Evolutionary conservation across 2,888 invertebrate species (phyloP).

Genomic region (Branchellion lobata): DNA sequence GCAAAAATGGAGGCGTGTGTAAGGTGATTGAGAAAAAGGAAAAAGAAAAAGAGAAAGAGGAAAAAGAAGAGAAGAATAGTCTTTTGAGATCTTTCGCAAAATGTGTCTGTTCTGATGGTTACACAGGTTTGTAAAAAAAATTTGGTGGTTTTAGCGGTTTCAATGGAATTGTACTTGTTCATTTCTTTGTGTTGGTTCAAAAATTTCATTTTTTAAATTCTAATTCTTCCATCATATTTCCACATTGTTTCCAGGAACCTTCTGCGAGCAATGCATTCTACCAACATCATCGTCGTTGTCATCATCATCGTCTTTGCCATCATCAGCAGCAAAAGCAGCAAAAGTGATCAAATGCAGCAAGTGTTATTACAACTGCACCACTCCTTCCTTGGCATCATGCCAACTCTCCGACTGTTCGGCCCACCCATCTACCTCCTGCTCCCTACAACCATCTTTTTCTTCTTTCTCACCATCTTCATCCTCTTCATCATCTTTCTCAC

Average conservation of each 20-base stretch:
- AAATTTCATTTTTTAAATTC: background rate
- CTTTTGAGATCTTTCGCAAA: background rate
- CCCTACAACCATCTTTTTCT: background rate
- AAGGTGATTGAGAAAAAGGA: background rate
- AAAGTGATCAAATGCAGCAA: background rate
- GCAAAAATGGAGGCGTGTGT: slow-evolving; percentile 42
- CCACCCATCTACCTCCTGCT: slow-evolving; percentile 1
- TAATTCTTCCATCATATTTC: no score
- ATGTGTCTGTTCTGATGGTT: slow-evolving; percentile 43
- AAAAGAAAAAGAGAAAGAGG: no score
- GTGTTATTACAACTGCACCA: slow-evolving; percentile 35
- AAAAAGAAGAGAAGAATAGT: background rate
- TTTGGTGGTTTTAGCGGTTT: background rate
- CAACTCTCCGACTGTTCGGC: background rate
- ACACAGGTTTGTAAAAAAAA: slow-evolving; percentile 36
- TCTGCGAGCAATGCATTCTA: slow-evolving; percentile 9
- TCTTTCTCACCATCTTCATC: background rate
- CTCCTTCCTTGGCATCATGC: slow-evolving; percentile 2
- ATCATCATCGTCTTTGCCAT: no score
- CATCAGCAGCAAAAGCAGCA: no score
- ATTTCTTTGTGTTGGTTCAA: slow-evolving; percentile 2
- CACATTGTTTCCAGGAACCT: background rate
- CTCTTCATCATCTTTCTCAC: background rate
- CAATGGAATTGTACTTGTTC: background rate
- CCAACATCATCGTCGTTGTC: no score